These are phyloP conservation scores for Shinisaurus crocodilurus DNA, from an alignment of 2,113 vertebrate species.

Conservation along the genomic window DNA sequence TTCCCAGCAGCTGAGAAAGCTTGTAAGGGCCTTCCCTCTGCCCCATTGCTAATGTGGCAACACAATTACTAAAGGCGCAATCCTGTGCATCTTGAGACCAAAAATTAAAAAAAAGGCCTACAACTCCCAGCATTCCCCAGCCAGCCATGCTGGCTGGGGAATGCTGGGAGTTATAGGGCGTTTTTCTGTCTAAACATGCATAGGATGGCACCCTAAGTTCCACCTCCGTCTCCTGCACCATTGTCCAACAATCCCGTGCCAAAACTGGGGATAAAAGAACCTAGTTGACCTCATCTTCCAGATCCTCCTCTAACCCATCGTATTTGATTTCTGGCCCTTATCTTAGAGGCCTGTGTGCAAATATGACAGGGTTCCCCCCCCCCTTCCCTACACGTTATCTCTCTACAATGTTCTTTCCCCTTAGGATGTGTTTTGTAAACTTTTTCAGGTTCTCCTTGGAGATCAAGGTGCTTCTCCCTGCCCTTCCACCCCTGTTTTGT, in stretches of 20 bases:
- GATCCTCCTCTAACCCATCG: not conserved
- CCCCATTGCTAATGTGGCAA: not conserved
- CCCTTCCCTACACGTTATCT: fast-evolving
- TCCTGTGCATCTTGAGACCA: too few relatives aligned
- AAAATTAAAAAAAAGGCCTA: too few relatives aligned
- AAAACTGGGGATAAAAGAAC: not conserved
- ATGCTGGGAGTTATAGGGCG: too few relatives aligned
- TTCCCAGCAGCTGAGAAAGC: not conserved
- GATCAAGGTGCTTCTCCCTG: not conserved
- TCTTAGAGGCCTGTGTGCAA: not conserved
- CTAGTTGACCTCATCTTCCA: not conserved
- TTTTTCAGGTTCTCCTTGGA: not conserved
- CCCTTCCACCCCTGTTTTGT: not conserved
- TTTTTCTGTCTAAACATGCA: not conserved
- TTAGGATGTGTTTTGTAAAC: not conserved
- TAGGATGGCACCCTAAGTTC: not conserved
- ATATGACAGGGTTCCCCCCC: not conserved
- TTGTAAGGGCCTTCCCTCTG: not conserved
- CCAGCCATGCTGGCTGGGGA: too few relatives aligned
- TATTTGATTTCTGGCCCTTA: too few relatives aligned
- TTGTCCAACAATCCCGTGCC: not conserved
- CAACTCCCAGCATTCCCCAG: too few relatives aligned
- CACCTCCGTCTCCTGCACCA: not conserved
- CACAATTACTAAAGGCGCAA: too few relatives aligned
- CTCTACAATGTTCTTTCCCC: not conserved